Evolutionary conservation across 1,140 invertebrate genomes (phyloP), one percentile per base, ranked within the genome.

Genomic region (Pollicipes pollicipes): DNA sequence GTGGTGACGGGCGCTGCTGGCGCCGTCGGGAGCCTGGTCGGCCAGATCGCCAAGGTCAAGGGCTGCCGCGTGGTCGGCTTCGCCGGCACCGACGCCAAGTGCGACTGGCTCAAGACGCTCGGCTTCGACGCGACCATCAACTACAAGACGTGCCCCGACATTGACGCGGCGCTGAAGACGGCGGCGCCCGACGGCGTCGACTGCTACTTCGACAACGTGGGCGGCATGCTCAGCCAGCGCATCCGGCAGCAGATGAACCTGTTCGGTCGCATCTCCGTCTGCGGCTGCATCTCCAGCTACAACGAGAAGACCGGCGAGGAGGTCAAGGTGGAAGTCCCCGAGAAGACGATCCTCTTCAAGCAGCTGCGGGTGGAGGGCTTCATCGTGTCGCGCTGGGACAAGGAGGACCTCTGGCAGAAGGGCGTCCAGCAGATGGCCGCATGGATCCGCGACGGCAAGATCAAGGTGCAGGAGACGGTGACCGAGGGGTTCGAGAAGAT

Each of bases 41-140:
- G 87, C 26, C 88, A 89, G 80, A 87, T 89, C 70, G 87, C 83
- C 1, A 88, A 87, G 78, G 84, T 87, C 68, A 81, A 72, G 82
- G 86, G 86, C 28, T 85, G 86, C 68, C 83, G 78, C 72, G 87
- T 88, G 0, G 85, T 90, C 74, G 88, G 87, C 17, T 85, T 87
- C 76, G 84, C 86, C 71, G 87, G 87, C 24, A 81, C 83, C 21
- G 85, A 88, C 70, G 84, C 84, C 0, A 89, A 90, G 81, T 83
- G 85, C 72, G 77, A 84, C 73, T 88, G 85, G 86, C 75, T 89
- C 1, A n/a, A n/a, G n/a, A 82, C 87, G 68, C 74, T 88, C 0
- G 83, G 84, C 24, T 88, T 89, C 76, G 86, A 89, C 77, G 74
- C 78, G 72, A 86, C 82, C 1, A 85, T 84, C 69, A 89, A 89